A percentile compares a stretch with the other conserved stretches of the same genome.
Evolutionary conservation across 2,113 vertebrate genomes (phyloP).

Genomic region (Dipodomys stephensi): DNA sequence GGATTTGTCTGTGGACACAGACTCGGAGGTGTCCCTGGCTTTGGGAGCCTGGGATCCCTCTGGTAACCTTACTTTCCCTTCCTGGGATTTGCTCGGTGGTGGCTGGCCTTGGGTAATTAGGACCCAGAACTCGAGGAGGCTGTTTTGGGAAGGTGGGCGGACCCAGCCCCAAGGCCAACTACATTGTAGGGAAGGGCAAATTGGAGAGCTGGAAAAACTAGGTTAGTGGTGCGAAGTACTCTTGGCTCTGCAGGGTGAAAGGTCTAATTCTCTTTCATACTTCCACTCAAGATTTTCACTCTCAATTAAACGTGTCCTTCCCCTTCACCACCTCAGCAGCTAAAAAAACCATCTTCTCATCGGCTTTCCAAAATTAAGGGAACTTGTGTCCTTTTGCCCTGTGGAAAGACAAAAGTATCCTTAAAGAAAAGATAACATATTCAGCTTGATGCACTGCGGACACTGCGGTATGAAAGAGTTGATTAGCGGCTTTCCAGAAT

Average conservation of each 20-base stretch:
- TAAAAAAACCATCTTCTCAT: neutral
- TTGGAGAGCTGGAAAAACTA: neutral
- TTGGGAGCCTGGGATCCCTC: neutral
- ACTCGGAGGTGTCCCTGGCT: neutral
- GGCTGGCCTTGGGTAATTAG: neutral
- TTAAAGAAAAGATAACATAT: neutral
- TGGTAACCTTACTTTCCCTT: neutral
- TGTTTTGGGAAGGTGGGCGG: constrained; percentile 25
- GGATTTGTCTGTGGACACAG: neutral
- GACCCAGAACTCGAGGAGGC: neutral
- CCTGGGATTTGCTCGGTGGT: neutral
- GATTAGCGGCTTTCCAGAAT: constrained; percentile 24
- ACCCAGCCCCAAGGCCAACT: neutral
- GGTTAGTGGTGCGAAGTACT: neutral
- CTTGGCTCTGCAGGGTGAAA: neutral
- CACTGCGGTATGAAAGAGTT: neutral
- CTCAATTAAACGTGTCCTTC: neutral
- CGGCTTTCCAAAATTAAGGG: neutral
- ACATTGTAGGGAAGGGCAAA: neutral
- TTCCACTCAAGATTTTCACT: neutral
- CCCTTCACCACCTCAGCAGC: neutral
- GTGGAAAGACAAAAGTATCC: neutral
- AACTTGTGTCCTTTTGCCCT: neutral
- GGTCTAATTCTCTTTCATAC: neutral
- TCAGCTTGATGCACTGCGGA: neutral